Evolutionary conservation across 1,140 invertebrate species (phyloP), one percentile per base, ranked within the genome.

Genomic region (Bicyclus anynana): DNA sequence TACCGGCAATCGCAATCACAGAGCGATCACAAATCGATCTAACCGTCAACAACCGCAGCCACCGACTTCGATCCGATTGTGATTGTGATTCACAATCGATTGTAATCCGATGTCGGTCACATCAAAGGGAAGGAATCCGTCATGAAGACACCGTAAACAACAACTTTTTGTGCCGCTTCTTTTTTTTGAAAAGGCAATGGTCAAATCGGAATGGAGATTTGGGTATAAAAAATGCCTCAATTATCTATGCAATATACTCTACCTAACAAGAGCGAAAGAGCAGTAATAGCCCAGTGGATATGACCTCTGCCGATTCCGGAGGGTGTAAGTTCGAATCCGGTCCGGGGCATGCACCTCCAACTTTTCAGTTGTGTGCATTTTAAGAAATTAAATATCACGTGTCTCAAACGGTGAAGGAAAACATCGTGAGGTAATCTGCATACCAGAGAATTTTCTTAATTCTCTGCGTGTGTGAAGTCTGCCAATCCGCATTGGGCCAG

Each of bases 11-110:
- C 29, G 26, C 61, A 72, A 76, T 72, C 66, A 74, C 59, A 71
- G 48, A 69, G 59, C 66, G 58, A 72, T 76, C 68, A 82, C 65
- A 77, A 80, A 81, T 78, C 74, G 77, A 80, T 85, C 61, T 62
- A 58, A 66, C 53, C 54, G 59, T 67, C 67, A 71, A 71, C 69
- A 70, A 74, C 73, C 65, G 65, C 58, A 58, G 64, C 72, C 61
- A 76, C 68, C 72, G 74, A 86, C 73, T 73, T 67, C 62, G 69
- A 74, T 73, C 70, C 74, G 66, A 77, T 76, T 73, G 74, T 73
- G 66, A 77, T 76, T 73, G 74, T 74, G 61, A 33, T 33, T 33
- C n/a, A 33, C 29, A 33, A 33, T 33, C 74, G 64, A 76, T 75
- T 74, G 74, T 75, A 65, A 59, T 61, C 59, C 61, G 53, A 57